Conservation (phyloP, 2,113 vertebrate genomes). For the Malurus melanocephalus region DNA sequence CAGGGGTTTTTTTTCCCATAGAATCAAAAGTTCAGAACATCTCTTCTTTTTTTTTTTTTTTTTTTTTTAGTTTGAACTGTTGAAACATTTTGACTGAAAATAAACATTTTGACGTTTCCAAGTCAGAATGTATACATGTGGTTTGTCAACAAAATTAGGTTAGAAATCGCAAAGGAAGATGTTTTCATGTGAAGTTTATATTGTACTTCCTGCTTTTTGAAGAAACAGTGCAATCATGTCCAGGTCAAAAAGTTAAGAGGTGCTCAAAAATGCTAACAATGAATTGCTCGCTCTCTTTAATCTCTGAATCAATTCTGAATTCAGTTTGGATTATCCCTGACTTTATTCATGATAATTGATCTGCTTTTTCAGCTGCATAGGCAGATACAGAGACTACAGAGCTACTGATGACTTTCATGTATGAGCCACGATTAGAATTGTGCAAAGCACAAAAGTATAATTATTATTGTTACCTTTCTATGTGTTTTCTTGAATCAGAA, state of each 20-base stretch:
- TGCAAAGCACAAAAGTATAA: neutral
- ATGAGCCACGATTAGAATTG: neutral
- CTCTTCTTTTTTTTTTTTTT: neutral
- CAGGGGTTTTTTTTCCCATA: neutral
- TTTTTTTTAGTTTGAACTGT: neutral
- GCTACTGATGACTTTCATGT: neutral
- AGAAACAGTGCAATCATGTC: neutral
- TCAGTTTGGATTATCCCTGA: neutral
- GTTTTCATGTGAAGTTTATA: slow-evolving; percentile 49
- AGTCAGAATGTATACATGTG: slow-evolving; percentile 17
- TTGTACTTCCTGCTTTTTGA: slow-evolving; percentile 39
- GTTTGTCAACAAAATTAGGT: slow-evolving; percentile 51
- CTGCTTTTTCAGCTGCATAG: neutral
- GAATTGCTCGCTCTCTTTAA: neutral
- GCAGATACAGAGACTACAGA: neutral
- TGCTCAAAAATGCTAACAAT: slow-evolving; percentile 22
- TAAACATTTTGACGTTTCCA: slow-evolving; percentile 42
- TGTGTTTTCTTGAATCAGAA: neutral
- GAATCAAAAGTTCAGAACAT: neutral
- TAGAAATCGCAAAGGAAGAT: slow-evolving; percentile 33
- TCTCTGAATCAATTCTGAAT: slow-evolving; percentile 14
- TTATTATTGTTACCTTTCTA: neutral
- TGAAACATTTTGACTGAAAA: slow-evolving; percentile 40
- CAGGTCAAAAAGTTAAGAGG: slow-evolving; percentile 39
- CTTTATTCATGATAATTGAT: neutral